These are phyloP conservation scores for Ypsolopha sequella DNA, from an alignment of 2,888 invertebrate genomes.

Conservation along the genomic window DNA sequence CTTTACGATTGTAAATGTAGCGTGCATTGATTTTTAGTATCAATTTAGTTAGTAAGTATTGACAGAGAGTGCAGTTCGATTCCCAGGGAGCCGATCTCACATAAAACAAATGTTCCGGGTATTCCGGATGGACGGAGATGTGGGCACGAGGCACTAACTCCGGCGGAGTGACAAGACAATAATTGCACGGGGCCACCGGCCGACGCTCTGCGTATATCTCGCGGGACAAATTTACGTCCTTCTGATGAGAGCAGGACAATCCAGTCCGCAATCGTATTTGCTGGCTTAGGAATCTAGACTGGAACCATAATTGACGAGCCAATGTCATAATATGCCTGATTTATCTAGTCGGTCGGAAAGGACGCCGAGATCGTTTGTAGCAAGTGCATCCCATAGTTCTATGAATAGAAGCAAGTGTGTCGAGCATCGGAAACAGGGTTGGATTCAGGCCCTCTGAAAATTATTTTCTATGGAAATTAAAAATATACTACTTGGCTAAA, in stretches of 20 bases:
- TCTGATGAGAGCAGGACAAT: conserved; percentile 47
- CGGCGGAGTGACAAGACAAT: conserved; percentile 59
- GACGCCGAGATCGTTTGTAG: too few species aligned
- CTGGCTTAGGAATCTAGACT: conserved; percentile 17
- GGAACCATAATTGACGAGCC: neutral
- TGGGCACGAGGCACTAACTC: conserved; percentile 36
- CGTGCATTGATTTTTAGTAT: neutral
- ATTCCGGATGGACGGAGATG: conserved; percentile 22
- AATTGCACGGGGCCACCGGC: conserved; percentile 44
- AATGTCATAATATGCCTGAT: neutral
- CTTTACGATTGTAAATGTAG: neutral
- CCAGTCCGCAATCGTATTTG: conserved; percentile 22
- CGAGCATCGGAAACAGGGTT: too few species aligned
- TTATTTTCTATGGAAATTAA: too few species aligned
- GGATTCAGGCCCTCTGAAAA: too few species aligned
- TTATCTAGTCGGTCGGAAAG: too few species aligned
- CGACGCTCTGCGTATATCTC: conserved; percentile 40
- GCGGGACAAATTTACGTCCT: conserved; percentile 54
- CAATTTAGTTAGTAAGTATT: neutral
- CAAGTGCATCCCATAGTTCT: too few species aligned
- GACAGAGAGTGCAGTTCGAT: conserved; percentile 13
- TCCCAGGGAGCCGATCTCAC: conserved; percentile 34
- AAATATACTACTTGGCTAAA: too few species aligned
- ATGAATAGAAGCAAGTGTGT: too few species aligned
- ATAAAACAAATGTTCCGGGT: conserved; percentile 41